Base-by-base conservation (phyloP, 2,888 invertebrate species). In the Mechanitis messenoides region DNA sequence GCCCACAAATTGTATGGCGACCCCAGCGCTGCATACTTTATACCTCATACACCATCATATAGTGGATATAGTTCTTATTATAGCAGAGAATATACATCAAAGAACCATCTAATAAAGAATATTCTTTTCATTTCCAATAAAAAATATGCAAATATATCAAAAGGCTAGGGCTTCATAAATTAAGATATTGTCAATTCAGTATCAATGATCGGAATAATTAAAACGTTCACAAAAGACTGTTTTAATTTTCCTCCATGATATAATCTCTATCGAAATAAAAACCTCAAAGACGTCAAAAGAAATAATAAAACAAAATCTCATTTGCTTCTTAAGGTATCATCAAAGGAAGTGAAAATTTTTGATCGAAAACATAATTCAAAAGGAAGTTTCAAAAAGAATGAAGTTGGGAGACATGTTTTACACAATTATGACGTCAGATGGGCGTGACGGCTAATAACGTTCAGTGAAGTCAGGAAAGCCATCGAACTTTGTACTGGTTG, bases 351-450 rank as follows among this genome's bases (percentile, higher is more conserved):
- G 71, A 76, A 79, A 81, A 79, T 79, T 66, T 83, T 82, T 85
- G 85, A 87, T 86, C 83, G 81, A 81, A 83, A 80, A 79, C 75
- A 74, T 77, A 80, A 83, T 81, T 87, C 84, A 87, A 87, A 87
- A 84, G 73, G 76, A 73, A 72, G 69, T 77, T 81, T 73, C 72
- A 71, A 76, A 70, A 79, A 80, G 75, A 80, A 80, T 79, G 75
- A 79, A 79, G 72, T 80, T 78, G 9, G 68, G 71, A 74, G 76
- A 72, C 71, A 72, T 75, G 73, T 75, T 76, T 78, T 80, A 81
- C 73, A 81, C 80, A 85, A 87, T 86, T 83, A 85, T 78, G 77
- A 76, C 78, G 82, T 75, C 86, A 84, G 87, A 77, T 82, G 87
- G 79, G 76, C 76, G 74, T 77, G 85, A 79, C 78, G 77, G 73